Percentiles rank a stretch among this genome's conserved stretches.
These are phyloP conservation scores for Alentia gelatinosa DNA, from an alignment of 2,888 invertebrate genomes.

Conservation along the genomic window DNA sequence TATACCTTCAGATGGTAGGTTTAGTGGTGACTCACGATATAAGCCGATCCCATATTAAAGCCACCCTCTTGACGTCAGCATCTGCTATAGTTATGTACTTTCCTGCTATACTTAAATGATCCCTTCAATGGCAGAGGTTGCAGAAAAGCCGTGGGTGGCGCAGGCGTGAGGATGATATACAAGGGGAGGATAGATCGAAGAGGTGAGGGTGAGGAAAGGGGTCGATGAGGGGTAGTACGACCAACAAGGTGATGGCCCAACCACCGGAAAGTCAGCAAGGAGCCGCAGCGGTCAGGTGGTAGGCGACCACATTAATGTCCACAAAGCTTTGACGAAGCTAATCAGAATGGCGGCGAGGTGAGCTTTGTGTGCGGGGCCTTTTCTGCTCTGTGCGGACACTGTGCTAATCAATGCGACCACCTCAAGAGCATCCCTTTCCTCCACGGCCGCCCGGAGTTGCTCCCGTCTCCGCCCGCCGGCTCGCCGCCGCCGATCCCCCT, in stretches of 20 bases:
- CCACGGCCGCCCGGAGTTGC: neutral
- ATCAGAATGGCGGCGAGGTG: constrained; percentile 5
- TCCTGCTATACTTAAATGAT: too few relatives aligned
- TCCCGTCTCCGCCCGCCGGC: neutral
- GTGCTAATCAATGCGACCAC: constrained; percentile 14
- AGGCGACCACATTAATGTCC: constrained; percentile 16
- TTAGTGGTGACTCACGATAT: too few relatives aligned
- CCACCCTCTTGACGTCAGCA: too few relatives aligned
- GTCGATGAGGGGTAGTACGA: neutral
- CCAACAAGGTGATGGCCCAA: neutral
- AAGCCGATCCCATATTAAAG: too few relatives aligned
- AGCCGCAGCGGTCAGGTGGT: constrained; percentile 19
- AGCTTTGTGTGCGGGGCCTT: neutral
- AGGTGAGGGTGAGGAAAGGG: neutral
- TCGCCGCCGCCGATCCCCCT: neutral
- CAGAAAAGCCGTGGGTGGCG: too few relatives aligned
- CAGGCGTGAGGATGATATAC: neutral
- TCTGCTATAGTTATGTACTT: too few relatives aligned
- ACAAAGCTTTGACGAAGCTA: constrained; percentile 42
- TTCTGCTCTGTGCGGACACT: neutral
- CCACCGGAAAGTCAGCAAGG: neutral
- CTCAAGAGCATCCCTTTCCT: neutral
- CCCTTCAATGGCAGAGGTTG: too few relatives aligned
- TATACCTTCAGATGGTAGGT: too few relatives aligned
- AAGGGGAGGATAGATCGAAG: neutral